These are phyloP conservation scores for Scaeva pyrastri DNA, from an alignment of 2,888 invertebrate species.

Conservation along the genomic window DNA sequence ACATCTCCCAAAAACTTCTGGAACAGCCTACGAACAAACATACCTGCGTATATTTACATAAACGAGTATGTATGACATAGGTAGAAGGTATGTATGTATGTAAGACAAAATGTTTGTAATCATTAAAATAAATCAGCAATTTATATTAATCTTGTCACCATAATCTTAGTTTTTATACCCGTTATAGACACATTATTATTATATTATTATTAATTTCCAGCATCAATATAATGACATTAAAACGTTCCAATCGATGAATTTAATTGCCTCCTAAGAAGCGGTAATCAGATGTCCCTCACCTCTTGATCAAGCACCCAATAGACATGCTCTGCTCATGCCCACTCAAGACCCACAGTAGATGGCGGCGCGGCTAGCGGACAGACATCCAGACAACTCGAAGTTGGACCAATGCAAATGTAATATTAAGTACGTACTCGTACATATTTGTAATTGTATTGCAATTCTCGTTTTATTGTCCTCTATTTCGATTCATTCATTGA, in stretches of 20 bases:
- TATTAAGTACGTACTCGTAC: neutral
- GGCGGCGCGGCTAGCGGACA: no score
- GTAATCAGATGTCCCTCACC: conserved; percentile 53
- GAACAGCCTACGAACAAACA: no score
- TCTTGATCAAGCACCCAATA: conserved; percentile 35
- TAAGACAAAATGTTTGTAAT: neutral
- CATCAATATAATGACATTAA: conserved; percentile 69
- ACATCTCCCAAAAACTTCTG: no score
- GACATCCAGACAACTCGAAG: neutral
- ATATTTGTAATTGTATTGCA: conserved; percentile 25
- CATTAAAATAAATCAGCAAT: conserved; percentile 34
- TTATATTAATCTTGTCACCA: conserved; percentile 51
- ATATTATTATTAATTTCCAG: conserved; percentile 38
- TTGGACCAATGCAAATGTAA: conserved; percentile 26
- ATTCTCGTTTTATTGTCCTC: conserved; percentile 43
- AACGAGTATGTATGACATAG: no score
- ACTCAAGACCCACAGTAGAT: neutral
- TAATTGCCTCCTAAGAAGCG: conserved; percentile 71
- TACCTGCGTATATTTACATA: no score
- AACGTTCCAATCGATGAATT: conserved; percentile 54
- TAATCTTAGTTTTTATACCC: conserved; percentile 44
- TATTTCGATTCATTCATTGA: conserved; percentile 68
- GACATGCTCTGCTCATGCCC: conserved; percentile 35
- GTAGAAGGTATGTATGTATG: no score
- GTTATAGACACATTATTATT: conserved; percentile 2